phyloP scores from a whole-genome alignment of 2,797 vertebrate genomes.

The Falco concolor region DNA sequence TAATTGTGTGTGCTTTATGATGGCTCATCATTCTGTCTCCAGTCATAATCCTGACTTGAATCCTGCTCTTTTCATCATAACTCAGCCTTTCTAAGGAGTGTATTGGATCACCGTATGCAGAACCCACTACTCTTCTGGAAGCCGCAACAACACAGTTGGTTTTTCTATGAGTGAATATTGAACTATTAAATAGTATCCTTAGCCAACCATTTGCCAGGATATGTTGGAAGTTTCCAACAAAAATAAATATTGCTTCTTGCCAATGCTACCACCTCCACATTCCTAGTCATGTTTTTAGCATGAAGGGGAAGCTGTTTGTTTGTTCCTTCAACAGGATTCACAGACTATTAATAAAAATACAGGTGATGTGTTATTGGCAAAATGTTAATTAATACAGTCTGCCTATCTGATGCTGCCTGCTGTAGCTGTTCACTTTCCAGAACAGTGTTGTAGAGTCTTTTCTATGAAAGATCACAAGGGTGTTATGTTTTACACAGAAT shows the following conservation, averaged over 20 bases:
- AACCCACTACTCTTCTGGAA: neutral
- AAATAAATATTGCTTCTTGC: neutral
- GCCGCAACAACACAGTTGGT: neutral
- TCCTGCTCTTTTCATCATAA: neutral
- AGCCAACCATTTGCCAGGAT: neutral
- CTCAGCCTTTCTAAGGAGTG: neutral
- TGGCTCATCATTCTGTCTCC: neutral
- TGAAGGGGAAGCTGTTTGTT: neutral
- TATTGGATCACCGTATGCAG: neutral
- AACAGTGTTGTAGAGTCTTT: neutral
- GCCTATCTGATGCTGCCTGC: neutral
- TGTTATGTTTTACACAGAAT: neutral
- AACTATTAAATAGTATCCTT: neutral
- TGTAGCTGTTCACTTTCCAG: neutral
- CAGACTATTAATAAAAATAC: neutral
- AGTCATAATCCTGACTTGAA: neutral
- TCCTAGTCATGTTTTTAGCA: neutral
- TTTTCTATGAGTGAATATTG: neutral
- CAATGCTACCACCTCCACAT: neutral
- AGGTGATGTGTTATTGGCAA: neutral
- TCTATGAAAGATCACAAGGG: neutral
- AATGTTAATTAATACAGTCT: neutral
- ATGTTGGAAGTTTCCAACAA: neutral
- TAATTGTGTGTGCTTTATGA: neutral
- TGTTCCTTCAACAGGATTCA: neutral